Base-by-base conservation (phyloP, 2,113 vertebrate species). In the Fukomys damarensis region DNA sequence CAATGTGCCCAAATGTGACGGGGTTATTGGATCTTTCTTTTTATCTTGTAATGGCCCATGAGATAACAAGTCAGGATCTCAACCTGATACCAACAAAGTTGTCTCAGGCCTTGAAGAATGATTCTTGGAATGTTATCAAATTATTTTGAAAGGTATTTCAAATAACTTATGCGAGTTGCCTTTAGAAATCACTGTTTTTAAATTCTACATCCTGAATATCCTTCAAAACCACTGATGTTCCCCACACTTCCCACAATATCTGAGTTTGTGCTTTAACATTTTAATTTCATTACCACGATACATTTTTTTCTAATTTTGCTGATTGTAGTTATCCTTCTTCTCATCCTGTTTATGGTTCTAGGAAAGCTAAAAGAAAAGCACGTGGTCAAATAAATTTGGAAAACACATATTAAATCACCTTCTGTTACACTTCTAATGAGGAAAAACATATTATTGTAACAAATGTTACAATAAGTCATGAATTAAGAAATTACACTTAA, bases 1-100 rank as follows among this genome's bases (percentile, higher is more conserved):
- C 86, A 43, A 0, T 70, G 26, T 96, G 26, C 66, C 92, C 49
- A 56, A 46, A 89, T 58, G 80, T 85, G 84, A 85, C 46, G 77
- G 35, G n/a, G 35, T 87, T 95, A 92, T 28, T 87, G 80, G 63
- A 59, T 92, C 41, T 94, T 86, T 70, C 49, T 65, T 91, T 96
- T 93, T 97, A 92, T 95, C 89, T 94, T 43, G 28, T 80, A 30
- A 24, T 94, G 17, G 14, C 11, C 41, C 41, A 59, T 19, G 58
- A 97, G 74, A 89, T 95, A 96, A 93, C 49, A 87, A 86, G 49
- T 70, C 38, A 77, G 19, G 49, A 81, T 95, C 52, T 54, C 46
- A 95, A 43, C 28, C 93, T 54, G 5, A 12, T 65, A 28, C 49
- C 61, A 91, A 38, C 58, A 94, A 85, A 77, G 19, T 88, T 91